Evolutionary conservation across 2,113 vertebrate genomes (phyloP), one percentile per base, ranked within the genome.

Genomic region (Pelusios castaneus): DNA sequence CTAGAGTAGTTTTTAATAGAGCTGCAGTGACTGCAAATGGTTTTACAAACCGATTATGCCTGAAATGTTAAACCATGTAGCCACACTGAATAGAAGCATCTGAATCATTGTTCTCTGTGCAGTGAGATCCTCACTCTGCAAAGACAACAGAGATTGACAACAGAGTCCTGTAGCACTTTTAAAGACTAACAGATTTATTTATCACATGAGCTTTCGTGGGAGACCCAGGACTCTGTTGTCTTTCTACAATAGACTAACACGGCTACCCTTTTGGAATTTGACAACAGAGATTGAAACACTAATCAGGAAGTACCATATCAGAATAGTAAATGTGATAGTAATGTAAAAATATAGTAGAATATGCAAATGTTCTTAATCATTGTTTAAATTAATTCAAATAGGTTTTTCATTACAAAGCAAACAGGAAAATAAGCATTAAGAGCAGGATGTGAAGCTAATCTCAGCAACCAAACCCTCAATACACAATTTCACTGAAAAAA

Each of bases 391-490:
- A 84, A 73, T 24, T 90, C 85, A 47, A 60, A 75, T 31, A 55
- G 81, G 88, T 34, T 60, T 82, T 45, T 41, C 51, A 29, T 51
- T 47, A 22, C 70, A 81, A 25, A 2, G 3, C 60, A 84, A 93
- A 89, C 52, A 87, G 91, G 86, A 96, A 95, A 56, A 13, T 5
- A 45, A 70, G 75, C 92, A 73, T 43, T 45, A 54, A 89, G 13
- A 84, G 67, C n/a, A 63, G 58, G 58, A 58, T 58, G 31, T 49
- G 85, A 79, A 70, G 47, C 19, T 43, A 75, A 27, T 45, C 17
- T 76, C 52, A 84, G 83, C 16, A 2, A 0, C 2, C 24, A 87
- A 86, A 24, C 24, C 5, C 51, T 91, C 77, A 75, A 76, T 11
- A 12, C 13, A 21, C n/a, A 54, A 47, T 2, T 49, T 80, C 34